Evolutionary conservation across 2,113 vertebrate genomes (phyloP), one percentile per base, ranked within the genome.

Genomic region (Oreochromis tanganicae): DNA sequence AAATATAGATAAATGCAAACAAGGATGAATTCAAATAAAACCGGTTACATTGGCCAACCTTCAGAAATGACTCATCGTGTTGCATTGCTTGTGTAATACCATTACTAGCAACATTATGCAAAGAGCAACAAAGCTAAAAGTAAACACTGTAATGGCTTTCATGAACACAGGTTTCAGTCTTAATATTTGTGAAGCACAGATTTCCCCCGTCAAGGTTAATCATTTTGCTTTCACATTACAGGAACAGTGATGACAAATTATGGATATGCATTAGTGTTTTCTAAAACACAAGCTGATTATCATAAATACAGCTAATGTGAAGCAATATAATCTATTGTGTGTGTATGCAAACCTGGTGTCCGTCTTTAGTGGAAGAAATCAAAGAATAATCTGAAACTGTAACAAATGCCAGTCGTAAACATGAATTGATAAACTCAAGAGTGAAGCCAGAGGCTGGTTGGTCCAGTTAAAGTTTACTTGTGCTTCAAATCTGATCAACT

Each of bases 111-210:
- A 68, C 79, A 90, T 85, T 88, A 88, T 88, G 79, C 84, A 87
- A 83, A 88, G 80, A 54, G 80, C 50, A 81, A 36, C 41, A 57
- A 43, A 52, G 79, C 83, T 83, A 71, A 52, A 71, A 79, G 83
- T 81, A 89, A 91, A 91, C 82, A 84, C 36, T 63, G 63, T 83
- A 27, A 89, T 91, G 85, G 52, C 81, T 54, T 63, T n/a, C 83
- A 88, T 81, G 54, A 52, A 50, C 56, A 55, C 85, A 84, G 29
- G 83, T 81, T 82, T 82, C 66, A 43, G 36, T 50, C 24, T 50
- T 75, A 32, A 89, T 80, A 86, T 61, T 21, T 73, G 68, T 80
- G n/a, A 66, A 83, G 57, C 84, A 27, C 48, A 57, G 85, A 91
- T 86, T 86, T 86, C 71, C 46, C 29, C 66, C 5, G 3, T 89